A percentile compares a stretch with the other conserved stretches of the same genome.
These are phyloP conservation scores for Phrynosoma platyrhinos DNA, from an alignment of 2,113 vertebrate species.

Conservation along the genomic window DNA sequence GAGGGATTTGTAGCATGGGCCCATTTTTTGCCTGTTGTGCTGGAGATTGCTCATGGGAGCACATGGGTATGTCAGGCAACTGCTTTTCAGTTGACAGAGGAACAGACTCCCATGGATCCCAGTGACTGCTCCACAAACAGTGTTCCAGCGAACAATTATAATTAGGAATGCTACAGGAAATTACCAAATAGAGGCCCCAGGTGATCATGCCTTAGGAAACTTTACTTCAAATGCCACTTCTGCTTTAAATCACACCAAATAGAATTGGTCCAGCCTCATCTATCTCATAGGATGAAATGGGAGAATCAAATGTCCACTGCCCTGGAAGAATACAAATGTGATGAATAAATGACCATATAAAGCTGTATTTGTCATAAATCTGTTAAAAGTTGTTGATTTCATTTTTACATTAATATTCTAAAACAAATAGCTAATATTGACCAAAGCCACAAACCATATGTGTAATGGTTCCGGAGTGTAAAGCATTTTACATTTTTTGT, in stretches of 20 bases:
- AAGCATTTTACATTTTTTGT: too few species aligned
- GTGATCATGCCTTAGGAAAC: neutral
- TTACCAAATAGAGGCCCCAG: neutral
- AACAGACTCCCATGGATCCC: too few species aligned
- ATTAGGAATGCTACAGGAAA: neutral
- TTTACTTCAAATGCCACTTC: neutral
- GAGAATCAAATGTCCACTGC: neutral
- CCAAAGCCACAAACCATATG: neutral
- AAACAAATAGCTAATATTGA: neutral
- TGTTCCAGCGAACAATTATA: neutral
- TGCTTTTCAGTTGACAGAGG: too few species aligned
- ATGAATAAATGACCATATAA: neutral
- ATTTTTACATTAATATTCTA: neutral
- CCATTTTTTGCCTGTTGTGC: too few species aligned
- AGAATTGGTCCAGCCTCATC: neutral
- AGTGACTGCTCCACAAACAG: too few species aligned
- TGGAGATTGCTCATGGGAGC: too few species aligned
- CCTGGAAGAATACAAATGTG: neutral
- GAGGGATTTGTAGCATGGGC: too few species aligned
- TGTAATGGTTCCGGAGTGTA: too few species aligned
- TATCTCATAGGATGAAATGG: neutral
- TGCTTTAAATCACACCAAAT: neutral
- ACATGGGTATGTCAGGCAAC: too few species aligned
- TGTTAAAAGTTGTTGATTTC: neutral
- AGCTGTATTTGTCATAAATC: constrained; percentile 9